Evolutionary conservation across 1,140 invertebrate genomes (phyloP).

Genomic region (Megalopta genalis): DNA sequence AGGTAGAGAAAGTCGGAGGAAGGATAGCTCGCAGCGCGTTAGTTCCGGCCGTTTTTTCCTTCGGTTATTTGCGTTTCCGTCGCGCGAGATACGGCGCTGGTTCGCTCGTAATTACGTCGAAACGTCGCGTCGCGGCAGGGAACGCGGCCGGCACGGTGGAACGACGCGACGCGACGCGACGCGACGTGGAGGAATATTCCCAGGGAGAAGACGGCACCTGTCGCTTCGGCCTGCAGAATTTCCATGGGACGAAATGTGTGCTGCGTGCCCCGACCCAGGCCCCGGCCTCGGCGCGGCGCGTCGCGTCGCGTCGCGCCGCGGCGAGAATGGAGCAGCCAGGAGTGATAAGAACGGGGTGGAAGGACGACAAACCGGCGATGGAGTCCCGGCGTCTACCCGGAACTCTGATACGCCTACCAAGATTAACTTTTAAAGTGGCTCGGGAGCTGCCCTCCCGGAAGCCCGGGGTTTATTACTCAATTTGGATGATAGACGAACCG

Average conservation of each 20-base stretch:
- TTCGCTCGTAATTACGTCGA: neutral
- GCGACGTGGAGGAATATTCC: slow-evolving; percentile 34
- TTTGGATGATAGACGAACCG: slow-evolving; percentile 72
- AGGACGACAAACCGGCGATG: slow-evolving; percentile 32
- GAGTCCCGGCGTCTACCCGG: neutral
- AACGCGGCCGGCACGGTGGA: too few species aligned
- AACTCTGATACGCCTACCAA: slow-evolving; percentile 38
- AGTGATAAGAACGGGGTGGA: slow-evolving; percentile 28
- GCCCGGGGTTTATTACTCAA: slow-evolving; percentile 71
- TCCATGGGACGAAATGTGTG: slow-evolving; percentile 42
- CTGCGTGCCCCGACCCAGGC: slow-evolving; percentile 8
- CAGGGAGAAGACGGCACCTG: slow-evolving; percentile 30
- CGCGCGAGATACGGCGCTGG: too few species aligned
- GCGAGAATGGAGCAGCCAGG: slow-evolving; percentile 20
- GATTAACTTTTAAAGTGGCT: slow-evolving; percentile 72
- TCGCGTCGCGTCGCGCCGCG: neutral
- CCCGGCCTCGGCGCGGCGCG: too few species aligned
- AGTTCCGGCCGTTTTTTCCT: neutral
- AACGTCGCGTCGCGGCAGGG: slow-evolving; percentile 24
- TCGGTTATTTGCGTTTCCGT: neutral
- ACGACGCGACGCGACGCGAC: slow-evolving; percentile 31
- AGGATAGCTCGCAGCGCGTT: too few species aligned
- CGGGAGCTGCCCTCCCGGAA: slow-evolving; percentile 37
- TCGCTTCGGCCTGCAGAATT: slow-evolving; percentile 29
- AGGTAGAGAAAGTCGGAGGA: too few species aligned